Percentiles rank a stretch among this genome's conserved stretches.
phyloP scores from a whole-genome alignment of 2,797 vertebrate genomes.

The Myotis daubentonii region DNA sequence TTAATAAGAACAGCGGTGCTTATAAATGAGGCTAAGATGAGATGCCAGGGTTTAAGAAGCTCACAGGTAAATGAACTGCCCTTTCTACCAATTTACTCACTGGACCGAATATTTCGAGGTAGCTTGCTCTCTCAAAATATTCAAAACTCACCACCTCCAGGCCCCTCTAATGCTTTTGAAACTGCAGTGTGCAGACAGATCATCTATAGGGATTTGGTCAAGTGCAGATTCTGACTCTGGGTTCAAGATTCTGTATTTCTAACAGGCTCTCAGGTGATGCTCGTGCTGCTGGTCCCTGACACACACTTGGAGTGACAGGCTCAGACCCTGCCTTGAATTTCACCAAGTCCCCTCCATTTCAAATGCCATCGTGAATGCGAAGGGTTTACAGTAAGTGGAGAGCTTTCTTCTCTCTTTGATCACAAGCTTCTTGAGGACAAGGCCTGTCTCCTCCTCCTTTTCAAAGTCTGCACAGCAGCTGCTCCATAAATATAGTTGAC shows the following conservation, averaged over 20 bases:
- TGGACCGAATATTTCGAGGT: neutral
- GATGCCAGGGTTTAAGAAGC: neutral
- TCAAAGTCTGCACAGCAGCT: conserved; percentile 66
- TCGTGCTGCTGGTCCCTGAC: neutral
- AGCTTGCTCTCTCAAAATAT: neutral
- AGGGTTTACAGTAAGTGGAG: neutral
- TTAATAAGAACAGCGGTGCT: neutral
- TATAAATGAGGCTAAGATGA: neutral
- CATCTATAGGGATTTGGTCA: neutral
- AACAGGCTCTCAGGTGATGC: neutral
- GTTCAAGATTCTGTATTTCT: neutral
- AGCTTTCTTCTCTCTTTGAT: conserved; percentile 46
- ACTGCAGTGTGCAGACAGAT: neutral
- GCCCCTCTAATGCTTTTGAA: neutral
- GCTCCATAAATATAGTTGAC: conserved; percentile 71
- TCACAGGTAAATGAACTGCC: neutral
- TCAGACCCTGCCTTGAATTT: neutral
- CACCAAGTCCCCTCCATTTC: neutral
- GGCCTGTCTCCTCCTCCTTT: conserved; percentile 54
- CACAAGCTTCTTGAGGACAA: conserved; percentile 75
- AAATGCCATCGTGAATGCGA: neutral
- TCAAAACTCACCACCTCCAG: neutral
- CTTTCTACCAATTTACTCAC: neutral
- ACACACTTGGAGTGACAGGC: neutral
- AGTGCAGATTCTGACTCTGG: neutral